A percentile compares a stretch with the other conserved stretches of the same genome.
phyloP scores from a whole-genome alignment of 2,113 vertebrate species.

The Myrmophylax atrothorax region DNA sequence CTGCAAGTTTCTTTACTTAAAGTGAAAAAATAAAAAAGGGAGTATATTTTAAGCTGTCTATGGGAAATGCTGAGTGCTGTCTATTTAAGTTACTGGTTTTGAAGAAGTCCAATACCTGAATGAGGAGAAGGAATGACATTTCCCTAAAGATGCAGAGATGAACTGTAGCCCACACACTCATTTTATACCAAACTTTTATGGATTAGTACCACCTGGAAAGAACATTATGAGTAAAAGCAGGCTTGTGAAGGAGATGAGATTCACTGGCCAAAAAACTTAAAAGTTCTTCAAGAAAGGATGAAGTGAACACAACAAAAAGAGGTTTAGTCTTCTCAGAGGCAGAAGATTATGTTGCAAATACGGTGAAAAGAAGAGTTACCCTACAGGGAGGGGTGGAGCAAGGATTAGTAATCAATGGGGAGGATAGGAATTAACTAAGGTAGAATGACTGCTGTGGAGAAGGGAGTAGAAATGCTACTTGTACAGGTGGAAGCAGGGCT shows the following conservation, averaged over 20 bases:
- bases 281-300: neutral
- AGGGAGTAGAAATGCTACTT: neutral
- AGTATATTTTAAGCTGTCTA: neutral
- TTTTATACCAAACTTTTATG: neutral
- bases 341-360: neutral
- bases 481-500: neutral
- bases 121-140: neutral
- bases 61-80: neutral
- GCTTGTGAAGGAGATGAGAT: neutral
- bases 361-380: neutral
- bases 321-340: neutral
- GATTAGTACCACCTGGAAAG: neutral
- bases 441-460: neutral
- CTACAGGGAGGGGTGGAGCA: neutral
- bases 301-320: neutral
- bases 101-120: neutral
- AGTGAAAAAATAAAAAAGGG: neutral
- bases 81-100: neutral
- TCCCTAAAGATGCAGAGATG: neutral
- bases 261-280: neutral
- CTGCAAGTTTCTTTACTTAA: neutral
- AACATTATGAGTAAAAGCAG: neutral
- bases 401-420: neutral
- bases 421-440: neutral
- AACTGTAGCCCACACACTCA: neutral